These are phyloP conservation scores for Protodeltote pygarga DNA, from an alignment of 2,888 invertebrate species.

Conservation along the genomic window DNA sequence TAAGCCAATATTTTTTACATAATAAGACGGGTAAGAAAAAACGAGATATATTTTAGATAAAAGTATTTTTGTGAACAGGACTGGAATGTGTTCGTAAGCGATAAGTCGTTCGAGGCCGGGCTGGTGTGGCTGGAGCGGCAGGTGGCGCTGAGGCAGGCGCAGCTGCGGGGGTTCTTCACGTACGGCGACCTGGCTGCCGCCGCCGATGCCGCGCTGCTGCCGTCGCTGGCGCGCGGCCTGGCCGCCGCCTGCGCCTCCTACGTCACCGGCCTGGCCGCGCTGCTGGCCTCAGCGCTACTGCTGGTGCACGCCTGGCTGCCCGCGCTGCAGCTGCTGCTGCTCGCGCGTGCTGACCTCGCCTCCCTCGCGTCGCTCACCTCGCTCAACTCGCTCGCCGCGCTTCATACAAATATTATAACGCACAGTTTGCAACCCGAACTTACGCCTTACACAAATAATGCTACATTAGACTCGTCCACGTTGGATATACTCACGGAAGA, in stretches of 20 bases:
- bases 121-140: conserved; percentile 90
- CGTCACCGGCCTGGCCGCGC: too few relatives aligned
- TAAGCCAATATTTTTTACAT: too few relatives aligned
- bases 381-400: conserved; percentile 36
- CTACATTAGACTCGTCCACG: conserved; percentile 44
- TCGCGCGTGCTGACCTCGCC: conserved; percentile 36
- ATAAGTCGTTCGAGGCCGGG: conserved; percentile 91
- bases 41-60: too few relatives aligned
- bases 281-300: conserved; percentile 56
- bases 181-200: conserved; percentile 91
- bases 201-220: conserved; percentile 76
- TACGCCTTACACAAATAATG: conserved; percentile 44
- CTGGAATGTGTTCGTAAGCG: conserved; percentile 94
- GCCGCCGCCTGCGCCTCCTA: conserved; percentile 45
- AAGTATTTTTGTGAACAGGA: conserved; percentile 86
- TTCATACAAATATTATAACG: conserved; percentile 45
- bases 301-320: conserved; percentile 50
- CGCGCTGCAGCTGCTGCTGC: conserved; percentile 32
- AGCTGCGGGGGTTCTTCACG: conserved; percentile 92
- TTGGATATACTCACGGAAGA: conserved; percentile 38
- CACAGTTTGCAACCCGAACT: conserved; percentile 37
- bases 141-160: conserved; percentile 91
- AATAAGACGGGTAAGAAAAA: too few relatives aligned
- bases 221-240: conserved; percentile 43
- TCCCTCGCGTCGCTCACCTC: conserved; percentile 13